Conservation (phyloP, 2,113 vertebrate species). For the Aythya baeri region DNA sequence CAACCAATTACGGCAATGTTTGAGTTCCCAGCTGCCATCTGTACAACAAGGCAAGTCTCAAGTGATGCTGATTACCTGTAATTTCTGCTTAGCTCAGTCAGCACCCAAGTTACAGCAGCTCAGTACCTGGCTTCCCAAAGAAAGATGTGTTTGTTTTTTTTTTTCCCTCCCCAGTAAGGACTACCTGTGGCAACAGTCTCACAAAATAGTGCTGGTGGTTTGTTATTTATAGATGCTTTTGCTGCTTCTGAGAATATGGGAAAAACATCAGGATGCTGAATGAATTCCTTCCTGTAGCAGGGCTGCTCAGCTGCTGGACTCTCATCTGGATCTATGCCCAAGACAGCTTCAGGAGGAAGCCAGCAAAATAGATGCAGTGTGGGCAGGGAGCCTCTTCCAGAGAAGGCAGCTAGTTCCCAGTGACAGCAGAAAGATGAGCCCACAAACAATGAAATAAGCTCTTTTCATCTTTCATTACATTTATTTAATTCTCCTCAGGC, state of each 20-base stretch:
- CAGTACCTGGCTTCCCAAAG: background rate
- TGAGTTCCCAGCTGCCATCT: background rate
- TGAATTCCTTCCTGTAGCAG: background rate
- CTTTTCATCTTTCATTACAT: background rate
- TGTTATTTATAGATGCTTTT: background rate
- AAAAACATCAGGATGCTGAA: accelerated
- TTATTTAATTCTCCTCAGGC: background rate
- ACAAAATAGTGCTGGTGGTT: background rate
- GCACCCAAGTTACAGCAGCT: background rate
- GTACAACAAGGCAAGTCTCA: background rate
- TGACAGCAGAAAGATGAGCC: background rate
- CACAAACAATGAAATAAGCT: background rate
- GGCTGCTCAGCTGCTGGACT: background rate
- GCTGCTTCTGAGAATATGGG: background rate
- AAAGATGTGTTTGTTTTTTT: background rate
- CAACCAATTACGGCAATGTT: accelerated
- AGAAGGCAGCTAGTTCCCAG: background rate
- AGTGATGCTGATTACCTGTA: accelerated
- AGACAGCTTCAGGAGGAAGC: background rate
- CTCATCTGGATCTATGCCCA: no score
- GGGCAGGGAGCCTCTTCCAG: background rate
- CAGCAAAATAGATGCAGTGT: accelerated
- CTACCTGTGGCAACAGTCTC: background rate
- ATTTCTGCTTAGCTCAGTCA: background rate
- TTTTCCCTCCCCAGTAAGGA: background rate